Conservation (phyloP, 2,797 vertebrate genomes). For the Molossus molossus region DNA sequence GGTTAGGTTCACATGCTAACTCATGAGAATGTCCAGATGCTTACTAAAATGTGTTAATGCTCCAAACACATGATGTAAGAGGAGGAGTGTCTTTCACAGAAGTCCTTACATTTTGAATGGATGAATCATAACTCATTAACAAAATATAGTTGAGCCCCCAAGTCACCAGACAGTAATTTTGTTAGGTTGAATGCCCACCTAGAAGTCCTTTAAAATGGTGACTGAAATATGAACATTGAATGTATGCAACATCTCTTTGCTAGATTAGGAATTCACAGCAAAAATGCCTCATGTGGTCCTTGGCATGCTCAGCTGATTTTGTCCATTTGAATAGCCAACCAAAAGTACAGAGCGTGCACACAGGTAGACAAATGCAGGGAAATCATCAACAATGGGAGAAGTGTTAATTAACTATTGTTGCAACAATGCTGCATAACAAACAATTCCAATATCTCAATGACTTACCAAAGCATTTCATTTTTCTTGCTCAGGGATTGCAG, state of each 20-base stretch:
- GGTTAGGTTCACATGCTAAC: constrained; percentile 12
- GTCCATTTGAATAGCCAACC: constrained; percentile 45
- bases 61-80: not conserved
- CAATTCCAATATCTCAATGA: constrained; percentile 9
- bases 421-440: constrained; percentile 13
- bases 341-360: constrained; percentile 12
- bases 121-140: not conserved
- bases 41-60: constrained; percentile 1
- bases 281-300: constrained; percentile 31
- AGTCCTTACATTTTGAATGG: constrained; percentile 2
- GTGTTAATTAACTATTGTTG: constrained; percentile 35
- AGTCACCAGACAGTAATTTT: constrained; percentile 23
- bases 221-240: constrained; percentile 50
- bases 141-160: constrained; percentile 1
- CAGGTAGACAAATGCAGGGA: constrained; percentile 18
- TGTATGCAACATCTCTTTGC: constrained; percentile 17
- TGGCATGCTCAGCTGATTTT: constrained; percentile 14
- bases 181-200: not conserved
- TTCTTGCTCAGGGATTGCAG: not conserved
- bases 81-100: not conserved
- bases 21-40: not conserved
- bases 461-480: constrained; percentile 36
- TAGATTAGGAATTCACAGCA: constrained; percentile 45
- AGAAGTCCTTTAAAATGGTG: constrained; percentile 46
- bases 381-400: not conserved